Evolutionary conservation across 2,797 vertebrate genomes (phyloP).

Genomic region (Microcaecilia unicolor): DNA sequence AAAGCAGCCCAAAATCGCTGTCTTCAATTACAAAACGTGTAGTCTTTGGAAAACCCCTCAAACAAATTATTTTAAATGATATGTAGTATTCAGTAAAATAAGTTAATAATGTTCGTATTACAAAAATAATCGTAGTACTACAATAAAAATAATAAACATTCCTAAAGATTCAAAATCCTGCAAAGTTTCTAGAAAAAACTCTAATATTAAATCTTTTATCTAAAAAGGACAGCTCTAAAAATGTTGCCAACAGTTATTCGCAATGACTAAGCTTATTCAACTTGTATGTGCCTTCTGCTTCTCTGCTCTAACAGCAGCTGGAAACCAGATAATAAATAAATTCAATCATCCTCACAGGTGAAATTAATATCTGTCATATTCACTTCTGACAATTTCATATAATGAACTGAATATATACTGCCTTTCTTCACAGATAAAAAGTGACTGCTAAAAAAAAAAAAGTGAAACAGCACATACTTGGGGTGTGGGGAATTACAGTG

Average conservation of each 20-base stretch:
- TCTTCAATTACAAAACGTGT: too few relatives aligned
- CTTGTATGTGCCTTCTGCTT: slow-evolving; percentile 44
- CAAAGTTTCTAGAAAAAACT: slow-evolving; percentile 48
- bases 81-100: too few relatives aligned
- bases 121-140: too few relatives aligned
- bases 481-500: too few relatives aligned
- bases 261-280: slow-evolving; percentile 66
- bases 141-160: neutral
- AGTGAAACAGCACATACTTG: too few relatives aligned
- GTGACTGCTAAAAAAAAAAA: too few relatives aligned
- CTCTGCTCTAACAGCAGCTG: slow-evolving; percentile 46
- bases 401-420: slow-evolving; percentile 36
- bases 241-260: slow-evolving; percentile 36
- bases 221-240: slow-evolving; percentile 48
- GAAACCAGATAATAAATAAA: slow-evolving; percentile 59
- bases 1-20: too few relatives aligned
- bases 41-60: too few relatives aligned
- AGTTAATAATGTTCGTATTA: too few relatives aligned
- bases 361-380: slow-evolving; percentile 74
- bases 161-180: slow-evolving; percentile 21
- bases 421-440: slow-evolving; percentile 21
- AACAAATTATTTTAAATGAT: too few relatives aligned
- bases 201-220: slow-evolving; percentile 64
- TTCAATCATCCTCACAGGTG: slow-evolving; percentile 65
- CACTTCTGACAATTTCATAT: slow-evolving; percentile 66